These are phyloP conservation scores for Tricholaema leucomelas DNA, from an alignment of 2,113 vertebrate genomes.

Conservation along the genomic window DNA sequence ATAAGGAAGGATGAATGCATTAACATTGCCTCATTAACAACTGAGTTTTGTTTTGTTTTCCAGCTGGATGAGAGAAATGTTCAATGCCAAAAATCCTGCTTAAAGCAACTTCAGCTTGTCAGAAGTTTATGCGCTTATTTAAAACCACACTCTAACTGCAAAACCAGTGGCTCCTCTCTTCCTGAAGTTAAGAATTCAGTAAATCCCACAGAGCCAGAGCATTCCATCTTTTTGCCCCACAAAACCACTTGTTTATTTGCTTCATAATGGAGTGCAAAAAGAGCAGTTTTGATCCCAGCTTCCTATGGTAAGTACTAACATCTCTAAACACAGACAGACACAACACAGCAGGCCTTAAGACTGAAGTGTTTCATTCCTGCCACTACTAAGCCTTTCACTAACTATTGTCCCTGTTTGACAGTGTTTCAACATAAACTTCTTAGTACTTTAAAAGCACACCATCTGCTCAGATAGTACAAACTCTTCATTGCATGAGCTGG, in stretches of 20 bases:
- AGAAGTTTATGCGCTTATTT: conserved; percentile 4
- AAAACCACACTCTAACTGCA: conserved; percentile 16
- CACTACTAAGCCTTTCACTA: not conserved
- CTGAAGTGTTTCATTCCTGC: not conserved
- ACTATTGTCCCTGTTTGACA: not conserved
- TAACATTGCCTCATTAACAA: conserved; percentile 11
- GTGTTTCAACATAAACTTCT: not conserved
- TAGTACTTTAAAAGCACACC: not conserved
- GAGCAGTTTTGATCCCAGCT: not conserved
- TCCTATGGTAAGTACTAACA: not conserved
- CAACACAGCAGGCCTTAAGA: not conserved
- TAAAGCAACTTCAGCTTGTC: conserved; percentile 6
- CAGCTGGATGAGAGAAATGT: not conserved
- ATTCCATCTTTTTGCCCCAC: not conserved
- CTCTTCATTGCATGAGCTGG: not conserved
- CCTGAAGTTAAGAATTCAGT: not conserved
- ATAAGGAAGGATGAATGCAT: not conserved
- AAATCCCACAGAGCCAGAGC: not conserved
- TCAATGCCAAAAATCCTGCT: not conserved
- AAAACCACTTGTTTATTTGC: not conserved
- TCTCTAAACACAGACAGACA: not conserved
- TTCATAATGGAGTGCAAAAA: not conserved
- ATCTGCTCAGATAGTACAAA: not conserved
- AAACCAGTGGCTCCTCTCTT: not conserved
- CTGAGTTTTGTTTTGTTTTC: not conserved